These are phyloP conservation scores for Archips xylosteana DNA, from an alignment of 2,888 invertebrate genomes.

Conservation along the genomic window DNA sequence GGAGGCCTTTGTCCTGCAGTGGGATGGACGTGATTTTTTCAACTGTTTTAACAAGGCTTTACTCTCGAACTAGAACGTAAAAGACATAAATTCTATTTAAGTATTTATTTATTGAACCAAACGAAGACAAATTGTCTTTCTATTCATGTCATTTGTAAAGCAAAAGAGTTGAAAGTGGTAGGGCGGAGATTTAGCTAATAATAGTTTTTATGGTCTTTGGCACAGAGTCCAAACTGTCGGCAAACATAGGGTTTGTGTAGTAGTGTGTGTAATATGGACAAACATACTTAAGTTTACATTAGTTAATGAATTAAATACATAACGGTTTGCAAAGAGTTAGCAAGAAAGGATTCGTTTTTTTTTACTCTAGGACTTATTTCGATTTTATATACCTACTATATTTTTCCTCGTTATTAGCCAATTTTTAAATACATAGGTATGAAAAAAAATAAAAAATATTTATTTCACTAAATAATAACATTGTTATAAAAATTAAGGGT, in stretches of 20 bases:
- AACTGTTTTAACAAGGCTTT: neutral
- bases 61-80: neutral
- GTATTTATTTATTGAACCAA: neutral
- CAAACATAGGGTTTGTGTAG: neutral
- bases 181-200: neutral
- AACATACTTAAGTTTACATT: no score
- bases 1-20: no score
- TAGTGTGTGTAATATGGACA: no score
- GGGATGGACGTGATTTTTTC: no score
- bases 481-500: no score
- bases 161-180: constrained; percentile 2
- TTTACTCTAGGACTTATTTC: no score
- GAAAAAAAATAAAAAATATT: no score
- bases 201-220: neutral
- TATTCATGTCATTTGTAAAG: constrained; percentile 29
- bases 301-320: neutral
- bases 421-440: no score
- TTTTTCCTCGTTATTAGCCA: no score
- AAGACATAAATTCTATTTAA: constrained; percentile 8
- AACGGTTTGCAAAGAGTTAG: neutral
- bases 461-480: no score
- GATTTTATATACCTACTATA: no score
- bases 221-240: neutral
- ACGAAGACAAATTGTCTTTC: constrained; percentile 31
- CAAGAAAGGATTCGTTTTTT: no score